phyloP scores from a whole-genome alignment of 92 coral and sea anemone species.

The Micromussa lordhowensis region DNA sequence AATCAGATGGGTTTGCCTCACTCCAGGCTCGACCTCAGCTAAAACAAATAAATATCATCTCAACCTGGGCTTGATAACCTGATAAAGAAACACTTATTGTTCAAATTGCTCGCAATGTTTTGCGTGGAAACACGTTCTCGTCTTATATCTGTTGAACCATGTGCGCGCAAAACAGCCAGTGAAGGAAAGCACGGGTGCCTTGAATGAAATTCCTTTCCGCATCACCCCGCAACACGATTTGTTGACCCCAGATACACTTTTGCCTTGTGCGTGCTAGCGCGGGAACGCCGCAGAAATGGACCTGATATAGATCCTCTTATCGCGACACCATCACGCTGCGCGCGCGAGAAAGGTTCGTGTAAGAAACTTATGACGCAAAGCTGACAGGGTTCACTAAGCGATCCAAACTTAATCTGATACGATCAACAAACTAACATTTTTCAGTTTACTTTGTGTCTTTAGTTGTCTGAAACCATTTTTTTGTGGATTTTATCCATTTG shows the following conservation, averaged over 20 bases:
- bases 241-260: conserved; percentile 7
- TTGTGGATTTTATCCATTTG: not conserved
- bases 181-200: not conserved
- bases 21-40: not conserved
- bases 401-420: conserved; percentile 18
- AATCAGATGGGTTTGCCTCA: conserved; percentile 23
- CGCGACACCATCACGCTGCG: not conserved
- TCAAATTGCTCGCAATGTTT: not conserved
- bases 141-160: not conserved
- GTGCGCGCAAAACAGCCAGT: not conserved
- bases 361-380: not conserved
- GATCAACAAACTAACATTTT: conserved; percentile 29
- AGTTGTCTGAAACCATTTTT: conserved; percentile 6
- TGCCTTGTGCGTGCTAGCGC: conserved; percentile 37
- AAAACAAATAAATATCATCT: conserved; percentile 22
- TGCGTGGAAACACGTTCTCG: not conserved
- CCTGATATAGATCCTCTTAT: not conserved
- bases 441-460: conserved; percentile 28
- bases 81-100: not conserved
- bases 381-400: not conserved
- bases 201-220: conserved; percentile 7
- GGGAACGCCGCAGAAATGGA: not conserved
- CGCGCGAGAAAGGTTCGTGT: not conserved
- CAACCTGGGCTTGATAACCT: not conserved
- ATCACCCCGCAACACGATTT: not conserved